A percentile compares a stretch with the other conserved stretches of the same genome.
These are phyloP conservation scores for Tyria jacobaeae DNA, from an alignment of 2,888 invertebrate genomes.

Conservation along the genomic window DNA sequence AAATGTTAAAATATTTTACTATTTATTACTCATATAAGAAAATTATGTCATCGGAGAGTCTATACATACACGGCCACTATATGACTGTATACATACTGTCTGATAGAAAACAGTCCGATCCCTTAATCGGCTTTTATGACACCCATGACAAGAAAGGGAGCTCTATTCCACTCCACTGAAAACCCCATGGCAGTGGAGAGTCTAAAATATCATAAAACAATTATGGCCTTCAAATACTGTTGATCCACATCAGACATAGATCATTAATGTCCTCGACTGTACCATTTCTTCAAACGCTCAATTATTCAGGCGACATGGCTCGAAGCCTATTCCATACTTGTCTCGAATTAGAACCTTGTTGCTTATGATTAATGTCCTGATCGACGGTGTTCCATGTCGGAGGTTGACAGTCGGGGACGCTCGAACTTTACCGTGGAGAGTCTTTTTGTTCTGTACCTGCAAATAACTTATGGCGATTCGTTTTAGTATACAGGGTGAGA, in stretches of 20 bases:
- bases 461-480: not conserved
- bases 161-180: no score
- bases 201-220: not conserved
- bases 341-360: constrained; percentile 45
- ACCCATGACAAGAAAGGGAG: no score
- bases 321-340: constrained; percentile 34
- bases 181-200: not conserved
- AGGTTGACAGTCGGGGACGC: constrained; percentile 33
- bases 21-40: no score
- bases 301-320: constrained; percentile 43
- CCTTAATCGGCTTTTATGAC: no score
- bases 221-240: not conserved
- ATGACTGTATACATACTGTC: no score
- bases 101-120: no score
- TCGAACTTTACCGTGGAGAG: constrained; percentile 14
- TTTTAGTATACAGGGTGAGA: not conserved
- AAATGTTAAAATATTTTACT: no score
- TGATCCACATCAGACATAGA: constrained; percentile 3
- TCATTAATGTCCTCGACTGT: not conserved
- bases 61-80: no score
- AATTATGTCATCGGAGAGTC: no score
- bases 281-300: constrained; percentile 24
- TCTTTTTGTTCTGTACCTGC: constrained; percentile 4
- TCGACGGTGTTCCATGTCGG: constrained; percentile 39
- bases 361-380: constrained; percentile 48